Base-by-base conservation (phyloP, 2,113 vertebrate genomes). In the Tursiops truncatus region DNA sequence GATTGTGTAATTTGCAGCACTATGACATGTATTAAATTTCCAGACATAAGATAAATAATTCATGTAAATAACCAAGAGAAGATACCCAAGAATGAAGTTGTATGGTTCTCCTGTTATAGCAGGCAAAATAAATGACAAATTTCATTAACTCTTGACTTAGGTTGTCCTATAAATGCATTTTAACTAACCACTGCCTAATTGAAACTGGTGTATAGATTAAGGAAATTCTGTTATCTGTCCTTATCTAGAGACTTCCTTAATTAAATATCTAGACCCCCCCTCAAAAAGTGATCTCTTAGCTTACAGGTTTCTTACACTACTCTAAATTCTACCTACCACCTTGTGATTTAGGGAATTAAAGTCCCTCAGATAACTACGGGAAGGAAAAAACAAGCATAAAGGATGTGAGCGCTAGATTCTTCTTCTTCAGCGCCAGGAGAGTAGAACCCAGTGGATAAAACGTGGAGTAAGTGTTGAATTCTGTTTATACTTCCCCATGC, bases 41-140 rank as follows among this genome's bases (percentile, higher is more conserved):
- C 50, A 97, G 93, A 93, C 25, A 44, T 65, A 96, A 98, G 60
- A 97, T 93, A 97, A 97, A 97, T 93, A 97, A 97, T 97, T 96
- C 79, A 95, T 87, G 67, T 77, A 97, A 97, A 97, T 95, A 95
- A 93, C 53, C 60, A 95, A 94, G 26, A 84, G 36, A 81, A 85
- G 81, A 97, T 33, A 97, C 9, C 36, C 68, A 88, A 77, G 83
- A 96, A 95, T 86, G 44, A 89, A 97, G 80, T 67, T 80, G 79
- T 92, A 63, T 71, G 50, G 76, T 77, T 97, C 60, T 70, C 53
- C 44, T 91, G 88, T 89, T 47, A 62, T 0, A 73, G 71, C 26
- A 92, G 44, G 25, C 50, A 26, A 95, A 95, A 96, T 93, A 97
- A 89, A 96, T 60, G 79, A 95, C 82, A 94, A 83, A 65, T 96